Conservation (phyloP, 2,888 invertebrate genomes). For the Sycophila texana region DNA sequence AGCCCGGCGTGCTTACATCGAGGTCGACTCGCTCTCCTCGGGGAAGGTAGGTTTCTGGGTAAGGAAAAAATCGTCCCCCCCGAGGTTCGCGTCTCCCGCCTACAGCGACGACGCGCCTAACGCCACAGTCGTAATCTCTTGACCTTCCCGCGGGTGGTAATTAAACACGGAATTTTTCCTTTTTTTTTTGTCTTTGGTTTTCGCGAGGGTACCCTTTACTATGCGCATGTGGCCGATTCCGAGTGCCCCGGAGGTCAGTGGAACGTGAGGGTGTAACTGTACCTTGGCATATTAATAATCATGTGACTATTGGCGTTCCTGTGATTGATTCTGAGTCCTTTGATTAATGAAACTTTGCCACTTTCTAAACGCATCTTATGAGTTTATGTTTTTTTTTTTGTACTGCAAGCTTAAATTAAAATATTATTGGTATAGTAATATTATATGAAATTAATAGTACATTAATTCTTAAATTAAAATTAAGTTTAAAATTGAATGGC, state of each 20-base stretch:
- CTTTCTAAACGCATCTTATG: too few relatives aligned
- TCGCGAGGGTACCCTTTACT: too few relatives aligned
- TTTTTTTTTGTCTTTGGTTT: not conserved
- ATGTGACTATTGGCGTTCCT: not conserved
- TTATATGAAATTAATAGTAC: too few relatives aligned
- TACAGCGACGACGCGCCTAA: too few relatives aligned
- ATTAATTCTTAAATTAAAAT: too few relatives aligned
- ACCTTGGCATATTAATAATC: not conserved
- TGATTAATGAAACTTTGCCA: too few relatives aligned
- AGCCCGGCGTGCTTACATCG: slow-evolving; percentile 7
- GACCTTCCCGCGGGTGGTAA: not conserved
- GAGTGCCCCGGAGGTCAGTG: not conserved
- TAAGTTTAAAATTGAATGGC: too few relatives aligned
- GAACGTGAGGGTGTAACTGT: not conserved
- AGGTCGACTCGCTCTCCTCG: not conserved
- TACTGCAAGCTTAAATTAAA: too few relatives aligned
- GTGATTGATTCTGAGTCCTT: too few relatives aligned
- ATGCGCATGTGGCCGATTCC: not conserved
- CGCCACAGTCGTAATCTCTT: not conserved
- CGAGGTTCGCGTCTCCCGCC: not conserved
- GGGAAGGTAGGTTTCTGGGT: slow-evolving; percentile 50
- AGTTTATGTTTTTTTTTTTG: too few relatives aligned
- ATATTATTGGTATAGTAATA: too few relatives aligned
- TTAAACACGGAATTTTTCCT: not conserved
- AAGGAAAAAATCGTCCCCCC: slow-evolving; percentile 13